Conservation (phyloP, 2,888 invertebrate genomes). For the Apodemia duryi region DNA sequence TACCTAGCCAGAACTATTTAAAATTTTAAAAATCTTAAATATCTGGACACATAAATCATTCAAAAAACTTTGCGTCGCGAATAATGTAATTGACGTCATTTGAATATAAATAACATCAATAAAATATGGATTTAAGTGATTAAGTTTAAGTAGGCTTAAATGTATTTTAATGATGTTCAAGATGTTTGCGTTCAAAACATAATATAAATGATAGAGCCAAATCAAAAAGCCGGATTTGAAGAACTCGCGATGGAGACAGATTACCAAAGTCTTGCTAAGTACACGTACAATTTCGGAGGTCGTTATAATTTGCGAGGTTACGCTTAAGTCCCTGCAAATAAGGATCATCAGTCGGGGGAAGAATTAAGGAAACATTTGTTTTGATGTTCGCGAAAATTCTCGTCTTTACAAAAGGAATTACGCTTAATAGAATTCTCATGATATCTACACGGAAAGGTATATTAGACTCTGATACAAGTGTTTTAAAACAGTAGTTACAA, state of each 20-base stretch:
- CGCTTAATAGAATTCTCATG: conserved; percentile 23
- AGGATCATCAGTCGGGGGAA: conserved; percentile 70
- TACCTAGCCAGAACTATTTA: no score
- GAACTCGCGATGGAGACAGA: conserved; percentile 54
- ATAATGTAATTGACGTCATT: neutral
- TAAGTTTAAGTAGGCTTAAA: conserved; percentile 1
- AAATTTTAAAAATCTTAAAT: no score
- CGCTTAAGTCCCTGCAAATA: conserved; percentile 72
- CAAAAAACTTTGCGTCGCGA: no score
- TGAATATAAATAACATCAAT: conserved; percentile 1
- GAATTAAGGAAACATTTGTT: conserved; percentile 72
- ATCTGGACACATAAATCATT: no score
- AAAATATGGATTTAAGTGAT: neutral
- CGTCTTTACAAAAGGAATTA: conserved; percentile 39
- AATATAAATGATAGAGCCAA: conserved; percentile 28
- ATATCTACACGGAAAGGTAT: neutral
- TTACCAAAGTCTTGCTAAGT: conserved; percentile 65
- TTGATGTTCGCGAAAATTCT: conserved; percentile 59
- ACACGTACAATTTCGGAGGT: conserved; percentile 54
- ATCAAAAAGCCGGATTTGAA: conserved; percentile 40
- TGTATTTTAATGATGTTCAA: conserved; percentile 22
- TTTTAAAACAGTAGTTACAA: no score
- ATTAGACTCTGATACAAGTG: neutral
- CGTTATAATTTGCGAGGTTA: conserved; percentile 75
- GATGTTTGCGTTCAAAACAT: conserved; percentile 22